Base-by-base conservation (phyloP, 2,888 invertebrate species). In the Camponotus fellah region DNA sequence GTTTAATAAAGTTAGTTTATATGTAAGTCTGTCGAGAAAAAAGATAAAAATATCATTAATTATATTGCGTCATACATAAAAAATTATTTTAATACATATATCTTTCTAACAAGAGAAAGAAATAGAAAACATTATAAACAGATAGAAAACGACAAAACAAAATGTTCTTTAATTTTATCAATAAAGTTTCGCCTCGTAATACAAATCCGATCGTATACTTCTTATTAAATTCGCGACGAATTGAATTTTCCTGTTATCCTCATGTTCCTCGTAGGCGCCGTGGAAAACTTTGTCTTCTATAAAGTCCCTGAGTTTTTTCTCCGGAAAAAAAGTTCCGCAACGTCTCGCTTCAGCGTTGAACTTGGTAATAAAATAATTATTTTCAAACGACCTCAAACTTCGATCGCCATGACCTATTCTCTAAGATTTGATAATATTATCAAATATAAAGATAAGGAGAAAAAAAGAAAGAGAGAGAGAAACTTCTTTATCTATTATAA, bases 111-210 rank as follows among this genome's bases (percentile, higher is more conserved):
- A 43, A 58, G 12, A 9, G 26, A 26, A 64, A 68, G 6, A 37
- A 43, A 68, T 14, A 71, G 32, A 37, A 72, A 68, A 9, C 40
- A 43, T 64, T n/a, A 71, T 26, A 72, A 82, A 84, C 64, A 58
- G n/a, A 77, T n/a, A 43, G 65, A 34, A 56, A 66, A 34, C 53
- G 34, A 64, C 62, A 86, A 83, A 85, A 81, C 56, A 53, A 77
- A 43, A 86, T 71, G 72, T 43, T 80, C 89, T 85, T 92, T 90
- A 90, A 91, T 91, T 90, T 86, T 87, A 90, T 90, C 90, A 89
- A 91, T 91, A 92, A 91, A 89, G 85, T 82, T 83, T 81, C 86
- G 56, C 49, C 53, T 56, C 83, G 82, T 82, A 81, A 88, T 84
- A 86, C 76, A 86, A 87, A 87, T 86, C 80, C 69, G 75, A 85